Percentiles rank a stretch among this genome's conserved stretches.
These are phyloP conservation scores for Planococcus citri DNA, from an alignment of 1,140 invertebrate species.

Conservation along the genomic window DNA sequence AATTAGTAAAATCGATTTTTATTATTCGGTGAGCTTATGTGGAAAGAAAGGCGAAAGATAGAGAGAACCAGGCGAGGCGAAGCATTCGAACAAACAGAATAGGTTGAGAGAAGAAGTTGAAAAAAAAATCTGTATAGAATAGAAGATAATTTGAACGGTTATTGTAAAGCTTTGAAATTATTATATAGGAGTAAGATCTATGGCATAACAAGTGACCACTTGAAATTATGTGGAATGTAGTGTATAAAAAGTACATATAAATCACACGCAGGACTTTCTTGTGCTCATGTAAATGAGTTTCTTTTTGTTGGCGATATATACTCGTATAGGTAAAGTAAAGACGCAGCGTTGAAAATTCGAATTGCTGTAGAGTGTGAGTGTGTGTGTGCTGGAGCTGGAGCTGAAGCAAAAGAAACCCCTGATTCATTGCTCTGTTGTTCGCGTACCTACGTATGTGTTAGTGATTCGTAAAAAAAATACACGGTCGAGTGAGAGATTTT, in stretches of 20 bases:
- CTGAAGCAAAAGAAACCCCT: not conserved
- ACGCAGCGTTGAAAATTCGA: not conserved
- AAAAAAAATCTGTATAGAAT: too few species aligned
- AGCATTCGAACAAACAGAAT: too few species aligned
- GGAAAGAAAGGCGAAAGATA: too few species aligned
- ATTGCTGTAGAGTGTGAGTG: not conserved
- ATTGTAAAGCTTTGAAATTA: not conserved
- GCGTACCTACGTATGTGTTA: not conserved
- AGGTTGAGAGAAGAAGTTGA: too few species aligned
- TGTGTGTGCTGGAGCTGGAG: too few species aligned
- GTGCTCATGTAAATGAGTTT: constrained; percentile 15
- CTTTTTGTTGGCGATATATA: not conserved
- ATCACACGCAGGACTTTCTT: constrained; percentile 9
- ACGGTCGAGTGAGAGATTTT: not conserved
- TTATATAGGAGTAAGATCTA: not conserved
- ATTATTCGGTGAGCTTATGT: too few species aligned
- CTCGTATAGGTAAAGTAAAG: too few species aligned
- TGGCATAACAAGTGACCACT: not conserved
- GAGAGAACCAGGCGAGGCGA: not conserved
- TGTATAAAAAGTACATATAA: not conserved
- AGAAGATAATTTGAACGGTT: not conserved
- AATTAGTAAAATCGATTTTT: not conserved
- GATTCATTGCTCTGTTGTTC: not conserved
- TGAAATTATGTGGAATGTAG: not conserved
- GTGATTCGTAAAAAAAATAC: not conserved